A percentile compares a stretch with the other conserved stretches of the same genome.
Conservation (phyloP, 2,888 invertebrate genomes). For the Dugesia japonica region DNA sequence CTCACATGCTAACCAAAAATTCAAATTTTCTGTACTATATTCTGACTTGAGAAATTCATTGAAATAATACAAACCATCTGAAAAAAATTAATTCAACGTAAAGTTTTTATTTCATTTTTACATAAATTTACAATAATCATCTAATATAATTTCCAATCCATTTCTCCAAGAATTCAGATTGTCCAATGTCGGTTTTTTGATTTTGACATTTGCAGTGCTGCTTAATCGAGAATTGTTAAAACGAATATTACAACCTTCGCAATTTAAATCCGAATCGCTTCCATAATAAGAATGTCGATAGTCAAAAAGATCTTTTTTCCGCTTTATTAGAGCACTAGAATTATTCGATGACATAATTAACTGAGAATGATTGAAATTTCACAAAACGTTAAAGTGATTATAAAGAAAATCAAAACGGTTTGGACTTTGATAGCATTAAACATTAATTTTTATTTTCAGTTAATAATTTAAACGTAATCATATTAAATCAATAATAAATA, state of each 20-base stretch:
- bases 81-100: too few species aligned
- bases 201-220: not conserved
- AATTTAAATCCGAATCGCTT: not conserved
- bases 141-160: not conserved
- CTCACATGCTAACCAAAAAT: conserved; percentile 8
- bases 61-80: not conserved
- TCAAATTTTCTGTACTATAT: not conserved
- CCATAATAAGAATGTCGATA: conserved; percentile 3
- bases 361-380: too few species aligned
- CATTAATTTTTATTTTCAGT: too few species aligned
- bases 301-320: not conserved
- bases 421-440: too few species aligned
- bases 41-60: not conserved
- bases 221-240: not conserved
- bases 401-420: too few species aligned
- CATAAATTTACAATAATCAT: not conserved
- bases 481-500: too few species aligned
- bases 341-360: not conserved
- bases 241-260: not conserved
- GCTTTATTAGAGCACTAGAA: not conserved
- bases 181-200: not conserved
- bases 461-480: too few species aligned
- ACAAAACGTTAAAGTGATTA: too few species aligned
- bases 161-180: not conserved
- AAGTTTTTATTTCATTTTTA: too few species aligned